Base-by-base conservation (phyloP, 2,888 invertebrate species). In the Drosophila lutescens region DNA sequence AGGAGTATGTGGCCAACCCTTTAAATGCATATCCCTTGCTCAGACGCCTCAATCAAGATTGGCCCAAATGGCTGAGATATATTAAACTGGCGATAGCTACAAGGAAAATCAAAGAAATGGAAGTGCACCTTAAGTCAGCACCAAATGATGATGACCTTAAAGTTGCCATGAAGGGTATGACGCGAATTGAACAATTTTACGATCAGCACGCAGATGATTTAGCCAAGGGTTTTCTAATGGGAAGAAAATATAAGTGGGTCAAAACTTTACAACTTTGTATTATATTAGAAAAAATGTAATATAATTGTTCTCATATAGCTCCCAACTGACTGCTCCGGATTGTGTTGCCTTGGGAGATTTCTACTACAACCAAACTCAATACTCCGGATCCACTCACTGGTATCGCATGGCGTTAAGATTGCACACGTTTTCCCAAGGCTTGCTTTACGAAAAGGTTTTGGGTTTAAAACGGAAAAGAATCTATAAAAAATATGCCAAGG, bases 331-430 rank as follows among this genome's bases (percentile, higher is more conserved):
- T 8, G n/a, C 80, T 1, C 66, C 49, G 0, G 79, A 80, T 7
- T 80, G 79, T 8, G 6, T 60, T 3, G 41, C 54, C 4, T 12
- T 80, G 17, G 79, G 58, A 6, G 58, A 67, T 3, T 49, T 65
- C 10, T 53, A 84, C 0, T 71, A 47, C 10, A 73, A 76, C 15
- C 56, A 43, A 4, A 53, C 26, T 0, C 40, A 60, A 7, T 80
- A 50, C 20, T 32, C 79, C 0, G 57, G 49, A n/a, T 65, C 67
- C 3, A 58, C 63, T 0, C 76, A 80, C 49, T 80, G 80, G 80
- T 78, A 70, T 15, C 84, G 84, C 34, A 76, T 47, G 26, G 84
- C 76, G 3, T n/a, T 80, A 0, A 54, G 84, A 15, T 59, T 59
- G 6, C 65, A 83, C n/a, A 47, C 26, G 7, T 2, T 12, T 8